Base-by-base conservation (phyloP, 2,797 vertebrate genomes). In the Malurus leucopterus region DNA sequence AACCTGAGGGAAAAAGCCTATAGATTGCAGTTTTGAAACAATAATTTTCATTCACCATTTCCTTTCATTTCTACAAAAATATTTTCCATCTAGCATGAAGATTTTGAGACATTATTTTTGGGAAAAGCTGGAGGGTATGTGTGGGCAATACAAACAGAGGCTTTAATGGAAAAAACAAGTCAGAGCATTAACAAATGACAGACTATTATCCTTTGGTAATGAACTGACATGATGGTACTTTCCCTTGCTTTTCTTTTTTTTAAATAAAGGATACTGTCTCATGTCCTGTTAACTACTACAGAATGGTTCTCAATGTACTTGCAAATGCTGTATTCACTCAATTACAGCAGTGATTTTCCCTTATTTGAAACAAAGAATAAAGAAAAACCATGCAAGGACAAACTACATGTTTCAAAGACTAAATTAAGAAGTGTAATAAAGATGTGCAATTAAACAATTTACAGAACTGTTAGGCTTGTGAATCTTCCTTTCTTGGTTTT, bases 61-160 rank as follows among this genome's bases (percentile, higher is more conserved):
- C 73, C 44, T 44, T 77, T 87, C 30, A 14, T 76, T 71, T 74
- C 51, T 72, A 46, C n/a, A 53, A 26, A 88, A 62, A 64, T 34
- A 27, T 55, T 88, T 93, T 83, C 70, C 73, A 72, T 75, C 62
- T 84, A 73, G 67, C 49, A 81, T 20, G 19, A 78, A 92, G 86
- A 87, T 83, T 41, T 54, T 74, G 64, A 90, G 49, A 89, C 34
- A 61, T 86, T 84, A 93, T 92, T 93, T 81, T 89, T 58, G 84
- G 59, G 82, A 87, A 82, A 79, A 77, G 70, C 87, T 55, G 65
- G 88, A 81, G 84, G 91, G 68, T 62, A 68, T 58, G 17, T 43
- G 67, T 65, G 43, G 69, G 86, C 55, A 94, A 91, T 40, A 64
- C 32, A 84, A 62, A 91, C n/a, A 65, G 57, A 76, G 54, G 44